Evolutionary conservation across 2,797 vertebrate species (phyloP), one percentile per base, ranked within the genome.

Genomic region (Psittacula echo): DNA sequence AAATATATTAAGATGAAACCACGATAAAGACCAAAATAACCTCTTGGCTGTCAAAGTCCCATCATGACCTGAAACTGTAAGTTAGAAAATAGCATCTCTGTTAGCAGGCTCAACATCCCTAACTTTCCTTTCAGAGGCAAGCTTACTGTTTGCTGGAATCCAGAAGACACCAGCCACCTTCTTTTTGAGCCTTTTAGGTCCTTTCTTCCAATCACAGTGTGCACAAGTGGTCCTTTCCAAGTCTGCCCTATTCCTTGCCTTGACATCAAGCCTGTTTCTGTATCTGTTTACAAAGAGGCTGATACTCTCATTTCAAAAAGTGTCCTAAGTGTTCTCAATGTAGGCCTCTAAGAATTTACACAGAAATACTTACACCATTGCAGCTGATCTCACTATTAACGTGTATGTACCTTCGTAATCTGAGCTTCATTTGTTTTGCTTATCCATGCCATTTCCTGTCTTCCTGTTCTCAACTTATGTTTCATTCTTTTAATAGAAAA

Each of bases 401-500:
- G 64, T 22, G 8, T 12, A 14, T 1, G 39, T 20, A 82, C 78
- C 67, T 76, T 51, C 54, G 64, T 47, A 53, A 85, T 87, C 54
- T 42, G 75, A 87, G 56, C 61, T 95, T 74, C 56, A 64, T 85
- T 95, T 90, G 93, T 93, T 94, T 89, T 93, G 75, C 93, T 95
- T 77, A 42, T 61, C 91, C 16, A 9, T 65, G 72, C 72, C 67
- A 90, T 42, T 86, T 90, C 74, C 71, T 89, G 64, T 92, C 90
- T 79, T 90, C 90, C n/a, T 32, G 89, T 82, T 92, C 86, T 90
- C 90, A 93, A 72, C 88, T 92, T 87, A 4, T 53, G 85, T 85
- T 89, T 93, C 64, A 37, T 74, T 92, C 94, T 94, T 95, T 95
- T 92, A 94, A 96, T 89, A 95, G 92, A 91, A 96, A 95, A 93